Conservation (phyloP, 2,113 vertebrate genomes). For the Paralichthys olivaceus region DNA sequence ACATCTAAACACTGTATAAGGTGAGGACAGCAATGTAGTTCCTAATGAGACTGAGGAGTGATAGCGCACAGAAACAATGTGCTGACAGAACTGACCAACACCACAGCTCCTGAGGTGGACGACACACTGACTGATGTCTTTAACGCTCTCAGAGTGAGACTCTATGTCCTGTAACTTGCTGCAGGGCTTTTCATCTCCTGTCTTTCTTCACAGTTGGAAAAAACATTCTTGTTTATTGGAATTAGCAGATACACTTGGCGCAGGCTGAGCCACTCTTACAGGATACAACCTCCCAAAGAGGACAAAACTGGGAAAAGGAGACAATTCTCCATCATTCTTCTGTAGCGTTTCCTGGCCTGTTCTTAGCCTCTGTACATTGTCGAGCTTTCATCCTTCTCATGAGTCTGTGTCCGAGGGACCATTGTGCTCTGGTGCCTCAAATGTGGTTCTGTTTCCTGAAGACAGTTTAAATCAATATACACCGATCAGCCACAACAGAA, state of each 20-base stretch:
- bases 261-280: too few relatives aligned
- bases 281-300: conserved; percentile 14
- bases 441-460: conserved; percentile 14
- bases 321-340: conserved; percentile 20
- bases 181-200: conserved; percentile 7
- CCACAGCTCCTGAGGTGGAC: background rate
- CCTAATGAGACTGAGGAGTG: conserved; percentile 63
- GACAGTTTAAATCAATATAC: background rate
- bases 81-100: conserved; percentile 57
- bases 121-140: conserved; percentile 51
- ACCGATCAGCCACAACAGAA: background rate
- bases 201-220: conserved; percentile 22
- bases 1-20: background rate
- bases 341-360: background rate
- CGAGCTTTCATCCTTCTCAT: conserved; percentile 30
- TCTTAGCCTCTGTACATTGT: background rate
- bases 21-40: conserved; percentile 61
- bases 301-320: conserved; percentile 24
- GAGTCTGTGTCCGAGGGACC: conserved; percentile 17
- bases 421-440: conserved; percentile 47
- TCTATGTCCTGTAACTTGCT: background rate
- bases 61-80: conserved; percentile 46
- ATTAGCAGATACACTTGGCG: conserved; percentile 16
- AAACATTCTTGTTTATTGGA: conserved; percentile 51
- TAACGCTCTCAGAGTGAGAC: conserved; percentile 22